Base-by-base conservation (phyloP, 1,140 invertebrate genomes). In the Pygmarrhopalites habei region DNA sequence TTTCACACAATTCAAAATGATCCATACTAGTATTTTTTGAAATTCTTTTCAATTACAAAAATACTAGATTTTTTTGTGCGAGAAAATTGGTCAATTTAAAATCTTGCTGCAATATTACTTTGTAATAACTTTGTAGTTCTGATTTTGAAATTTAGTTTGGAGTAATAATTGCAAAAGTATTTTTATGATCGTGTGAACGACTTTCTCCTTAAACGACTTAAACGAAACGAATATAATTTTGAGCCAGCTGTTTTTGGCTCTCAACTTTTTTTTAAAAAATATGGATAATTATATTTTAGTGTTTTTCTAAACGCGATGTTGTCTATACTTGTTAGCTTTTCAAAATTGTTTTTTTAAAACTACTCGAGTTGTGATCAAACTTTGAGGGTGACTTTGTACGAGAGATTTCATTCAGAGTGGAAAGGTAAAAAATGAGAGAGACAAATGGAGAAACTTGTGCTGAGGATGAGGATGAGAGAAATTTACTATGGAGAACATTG, bases 401-500 rank as follows among this genome's bases (percentile, higher is more conserved):
- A n/a, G 7, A 10, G 14, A n/a, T 49, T 12, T 12, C 21, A 19
- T 23, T 10, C 10, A 10, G 47, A 10, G 23, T 49, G 47, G 7
- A 49, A 19, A 49, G 7, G 7, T 49, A 10, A 14, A 10, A 14
- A 49, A 23, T 10, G 12, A 10, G 51, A 15, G 14, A 55, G 26
- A 63, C 47, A 51, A 55, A 63, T 63, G 61, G 28, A 47, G 61
- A 53, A 49, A 39, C 52, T 52, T 30, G 56, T 17, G 23, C 15
- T n/a, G 56, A 19, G 19, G 56, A 58, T 58, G 56, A 39, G 10
- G 61, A 43, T 35, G 32, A 43, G 55, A 29, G 61, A 58, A 46
- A 44, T 39, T 63, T 53, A 63, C 57, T 63, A 63, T 63, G 57
- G 57, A 57, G 32, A 21, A 15, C 55, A 26, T 30, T 58, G 62